phyloP scores from a whole-genome alignment of 2,113 vertebrate genomes.

The Megatriorchis doriae region DNA sequence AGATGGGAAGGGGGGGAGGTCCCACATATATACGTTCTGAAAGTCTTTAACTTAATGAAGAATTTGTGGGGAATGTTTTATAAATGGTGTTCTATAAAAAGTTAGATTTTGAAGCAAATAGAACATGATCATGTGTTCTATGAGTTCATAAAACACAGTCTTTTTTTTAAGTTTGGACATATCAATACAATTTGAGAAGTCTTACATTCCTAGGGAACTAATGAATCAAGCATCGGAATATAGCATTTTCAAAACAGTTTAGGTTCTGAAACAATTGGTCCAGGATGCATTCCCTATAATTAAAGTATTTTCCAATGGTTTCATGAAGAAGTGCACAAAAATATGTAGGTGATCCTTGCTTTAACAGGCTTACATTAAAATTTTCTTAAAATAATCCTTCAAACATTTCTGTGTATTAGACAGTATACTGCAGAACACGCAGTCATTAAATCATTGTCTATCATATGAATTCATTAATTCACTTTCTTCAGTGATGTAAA shows the following conservation, averaged over 20 bases:
- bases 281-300: background rate
- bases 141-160: background rate
- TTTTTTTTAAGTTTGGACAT: background rate
- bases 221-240: background rate
- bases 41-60: background rate
- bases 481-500: slow-evolving; percentile 30
- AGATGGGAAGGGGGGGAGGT: background rate
- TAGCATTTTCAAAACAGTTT: fast-evolving
- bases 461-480: slow-evolving; percentile 43
- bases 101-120: background rate
- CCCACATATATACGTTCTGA: background rate
- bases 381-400: background rate
- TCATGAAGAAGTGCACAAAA: background rate
- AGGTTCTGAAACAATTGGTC: background rate
- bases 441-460: slow-evolving; percentile 17
- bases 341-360: background rate
- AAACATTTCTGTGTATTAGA: background rate
- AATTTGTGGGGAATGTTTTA: background rate
- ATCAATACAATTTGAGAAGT: background rate
- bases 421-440: background rate
- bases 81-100: background rate
- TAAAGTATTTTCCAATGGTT: background rate
- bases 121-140: background rate
- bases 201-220: background rate
- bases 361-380: background rate